These are phyloP conservation scores for Biston stratarius DNA, from an alignment of 2,888 invertebrate genomes.

Conservation along the genomic window DNA sequence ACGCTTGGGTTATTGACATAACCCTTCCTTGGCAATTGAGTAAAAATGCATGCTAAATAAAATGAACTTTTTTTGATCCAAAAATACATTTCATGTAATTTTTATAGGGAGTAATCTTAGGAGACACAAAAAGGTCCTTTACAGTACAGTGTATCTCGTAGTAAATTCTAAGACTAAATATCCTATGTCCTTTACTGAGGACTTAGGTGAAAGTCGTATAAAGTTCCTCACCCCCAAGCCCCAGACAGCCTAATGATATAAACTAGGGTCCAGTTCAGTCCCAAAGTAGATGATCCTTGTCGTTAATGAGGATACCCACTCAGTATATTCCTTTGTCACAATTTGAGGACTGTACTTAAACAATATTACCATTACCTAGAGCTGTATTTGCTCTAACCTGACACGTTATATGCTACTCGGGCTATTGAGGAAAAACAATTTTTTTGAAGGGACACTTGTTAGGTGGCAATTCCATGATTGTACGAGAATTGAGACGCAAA, in stretches of 20 bases:
- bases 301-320: constrained; percentile 16
- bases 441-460: too few species aligned
- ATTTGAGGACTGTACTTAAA: constrained; percentile 1
- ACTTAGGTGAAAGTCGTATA: constrained; percentile 4
- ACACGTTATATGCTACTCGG: too few species aligned
- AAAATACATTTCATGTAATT: too few species aligned
- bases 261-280: constrained; percentile 17
- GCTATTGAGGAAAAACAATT: too few species aligned
- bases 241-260: constrained; percentile 16
- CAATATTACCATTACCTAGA: neutral
- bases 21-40: too few species aligned
- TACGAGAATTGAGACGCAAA: too few species aligned
- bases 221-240: constrained; percentile 6
- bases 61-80: too few species aligned
- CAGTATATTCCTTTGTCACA: constrained; percentile 4
- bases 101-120: too few species aligned
- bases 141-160: neutral
- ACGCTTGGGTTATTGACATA: too few species aligned
- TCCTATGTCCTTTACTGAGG: neutral
- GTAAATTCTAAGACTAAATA: neutral
- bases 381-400: neutral
- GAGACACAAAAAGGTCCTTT: too few species aligned
- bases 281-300: constrained; percentile 24
- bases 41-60: too few species aligned
- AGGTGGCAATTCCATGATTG: too few species aligned